Evolutionary conservation across 2,113 vertebrate species (phyloP).

Genomic region (Bufo bufo): DNA sequence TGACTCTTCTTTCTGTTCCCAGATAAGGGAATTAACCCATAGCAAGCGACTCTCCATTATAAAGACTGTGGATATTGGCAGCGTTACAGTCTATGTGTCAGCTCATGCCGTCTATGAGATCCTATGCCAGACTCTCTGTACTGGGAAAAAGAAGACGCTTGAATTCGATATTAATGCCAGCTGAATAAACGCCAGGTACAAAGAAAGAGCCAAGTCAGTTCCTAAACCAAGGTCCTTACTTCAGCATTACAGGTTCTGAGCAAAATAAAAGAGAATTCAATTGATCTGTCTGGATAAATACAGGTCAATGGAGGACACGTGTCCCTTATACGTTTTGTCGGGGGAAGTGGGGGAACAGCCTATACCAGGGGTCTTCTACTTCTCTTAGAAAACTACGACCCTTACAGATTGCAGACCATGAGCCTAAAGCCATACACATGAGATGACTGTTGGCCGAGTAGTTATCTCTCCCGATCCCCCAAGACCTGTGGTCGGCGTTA

Average conservation of each 20-base stretch:
- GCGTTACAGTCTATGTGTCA: not conserved
- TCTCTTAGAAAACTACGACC: not conserved
- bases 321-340: not conserved
- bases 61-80: constrained; percentile 11
- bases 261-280: constrained; percentile 23
- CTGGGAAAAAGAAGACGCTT: not conserved
- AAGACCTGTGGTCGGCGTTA: too few species aligned
- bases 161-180: not conserved
- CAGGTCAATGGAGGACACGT: constrained; percentile 1
- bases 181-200: not conserved
- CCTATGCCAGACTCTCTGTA: not conserved
- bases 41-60: not conserved
- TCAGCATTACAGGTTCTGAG: not conserved
- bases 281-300: not conserved
- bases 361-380: not conserved
- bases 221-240: not conserved
- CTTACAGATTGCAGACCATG: not conserved
- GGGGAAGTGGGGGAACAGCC: not conserved
- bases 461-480: too few species aligned
- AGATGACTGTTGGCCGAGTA: too few species aligned
- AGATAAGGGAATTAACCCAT: not conserved
- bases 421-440: too few species aligned
- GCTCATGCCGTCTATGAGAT: constrained; percentile 1
- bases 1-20: not conserved
- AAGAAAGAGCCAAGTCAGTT: constrained; percentile 22